Percentiles rank a stretch among this genome's conserved stretches.
Evolutionary conservation across 30 jellyfish, hydroid and myxozoan genomes (phyloP).

Genomic region (Cassiopea xamachana): DNA sequence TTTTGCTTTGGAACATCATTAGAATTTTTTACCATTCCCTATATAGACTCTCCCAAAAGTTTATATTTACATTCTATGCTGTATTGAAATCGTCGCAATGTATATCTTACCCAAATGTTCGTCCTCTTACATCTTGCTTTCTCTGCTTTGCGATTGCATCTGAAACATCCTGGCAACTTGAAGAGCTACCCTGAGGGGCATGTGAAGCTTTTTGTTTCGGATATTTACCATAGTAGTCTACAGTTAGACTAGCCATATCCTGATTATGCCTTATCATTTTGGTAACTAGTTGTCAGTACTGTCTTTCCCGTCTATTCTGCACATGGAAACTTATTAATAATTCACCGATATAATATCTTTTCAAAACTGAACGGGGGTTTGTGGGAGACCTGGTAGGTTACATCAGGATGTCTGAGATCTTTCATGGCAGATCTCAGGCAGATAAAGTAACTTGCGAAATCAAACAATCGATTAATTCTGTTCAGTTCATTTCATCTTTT

Average conservation of each 20-base stretch:
- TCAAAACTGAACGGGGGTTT: constrained; percentile 25
- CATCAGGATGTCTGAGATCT: neutral
- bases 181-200: constrained; percentile 37
- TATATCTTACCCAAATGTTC: constrained; percentile 39
- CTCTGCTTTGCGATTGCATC: neutral
- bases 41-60: too few relatives aligned
- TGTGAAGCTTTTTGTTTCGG: constrained; percentile 44
- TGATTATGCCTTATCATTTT: constrained; percentile 14
- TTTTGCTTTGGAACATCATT: too few relatives aligned
- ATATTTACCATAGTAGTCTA: constrained; percentile 42
- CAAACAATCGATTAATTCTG: too few relatives aligned
- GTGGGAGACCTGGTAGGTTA: neutral
- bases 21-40: too few relatives aligned
- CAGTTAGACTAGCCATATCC: constrained; percentile 8
- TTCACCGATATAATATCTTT: constrained; percentile 14
- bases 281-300: constrained; percentile 28
- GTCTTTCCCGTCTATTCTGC: constrained; percentile 14
- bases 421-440: neutral
- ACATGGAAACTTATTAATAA: constrained; percentile 36
- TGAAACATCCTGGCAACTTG: constrained; percentile 60
- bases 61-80: neutral
- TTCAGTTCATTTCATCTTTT: too few relatives aligned
- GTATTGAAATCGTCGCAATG: neutral
- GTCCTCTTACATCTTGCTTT: constrained; percentile 13
- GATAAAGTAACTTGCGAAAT: too few relatives aligned